Percentiles rank a stretch among this genome's conserved stretches.
Conservation (phyloP, 2,797 vertebrate species). For the Lutjanus campechanus region DNA sequence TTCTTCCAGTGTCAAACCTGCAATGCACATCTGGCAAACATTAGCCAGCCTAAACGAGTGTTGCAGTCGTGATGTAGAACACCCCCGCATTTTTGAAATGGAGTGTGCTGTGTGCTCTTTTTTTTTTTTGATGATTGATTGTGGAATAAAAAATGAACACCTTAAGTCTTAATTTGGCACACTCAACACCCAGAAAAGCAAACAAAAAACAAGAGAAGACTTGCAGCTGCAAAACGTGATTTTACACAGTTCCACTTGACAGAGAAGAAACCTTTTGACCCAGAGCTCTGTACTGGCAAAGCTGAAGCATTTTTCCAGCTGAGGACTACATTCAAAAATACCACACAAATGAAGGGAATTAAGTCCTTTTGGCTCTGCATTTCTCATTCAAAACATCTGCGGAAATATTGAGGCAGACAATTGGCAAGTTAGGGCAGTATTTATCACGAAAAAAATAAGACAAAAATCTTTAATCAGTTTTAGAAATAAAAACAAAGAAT, state of each 20-base stretch:
- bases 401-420: constrained; percentile 55
- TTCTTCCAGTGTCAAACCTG: constrained; percentile 69
- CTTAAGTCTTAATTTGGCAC: constrained; percentile 72
- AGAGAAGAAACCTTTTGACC: constrained; percentile 73
- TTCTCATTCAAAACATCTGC: constrained; percentile 74
- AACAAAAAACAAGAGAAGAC: constrained; percentile 64
- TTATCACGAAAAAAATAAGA: constrained; percentile 16
- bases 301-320: constrained; percentile 71
- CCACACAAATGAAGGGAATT: constrained; percentile 70
- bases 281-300: constrained; percentile 59
- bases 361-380: constrained; percentile 47
- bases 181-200: constrained; percentile 62
- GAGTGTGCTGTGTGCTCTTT: constrained; percentile 53
- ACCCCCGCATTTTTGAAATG: constrained; percentile 79
- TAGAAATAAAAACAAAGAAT: constrained; percentile 11
- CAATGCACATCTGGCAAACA: constrained; percentile 84
- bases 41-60: constrained; percentile 78
- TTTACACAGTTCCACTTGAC: constrained; percentile 62
- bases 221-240: constrained; percentile 61
- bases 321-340: constrained; percentile 66
- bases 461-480: neutral
- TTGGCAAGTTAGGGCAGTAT: constrained; percentile 17
- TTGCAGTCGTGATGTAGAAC: constrained; percentile 80
- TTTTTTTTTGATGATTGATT: constrained; percentile 66
- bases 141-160: constrained; percentile 72